Percentiles rank a stretch among this genome's conserved stretches.
phyloP scores from a whole-genome alignment of 2,888 invertebrate genomes.

The Pocota personata region DNA sequence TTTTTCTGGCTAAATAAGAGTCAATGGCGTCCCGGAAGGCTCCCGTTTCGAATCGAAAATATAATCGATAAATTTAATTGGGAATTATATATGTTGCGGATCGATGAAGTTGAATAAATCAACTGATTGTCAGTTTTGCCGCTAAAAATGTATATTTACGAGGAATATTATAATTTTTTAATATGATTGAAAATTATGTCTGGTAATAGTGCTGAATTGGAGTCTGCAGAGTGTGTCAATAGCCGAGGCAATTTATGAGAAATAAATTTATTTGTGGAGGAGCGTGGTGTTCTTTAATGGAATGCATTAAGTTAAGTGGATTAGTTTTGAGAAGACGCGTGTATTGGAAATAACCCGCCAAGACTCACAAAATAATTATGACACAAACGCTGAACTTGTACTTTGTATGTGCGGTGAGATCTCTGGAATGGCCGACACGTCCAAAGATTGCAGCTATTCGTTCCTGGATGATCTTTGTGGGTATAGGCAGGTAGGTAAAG shows the following conservation, averaged over 20 bases:
- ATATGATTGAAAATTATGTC: neutral
- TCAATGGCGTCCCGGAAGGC: slow-evolving; percentile 12
- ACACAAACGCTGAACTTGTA: no score
- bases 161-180: slow-evolving; percentile 25
- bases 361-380: no score
- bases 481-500: no score
- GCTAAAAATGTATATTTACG: neutral
- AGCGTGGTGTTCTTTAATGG: neutral
- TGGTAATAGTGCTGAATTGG: slow-evolving; percentile 24
- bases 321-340: neutral
- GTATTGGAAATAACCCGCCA: neutral
- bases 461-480: no score
- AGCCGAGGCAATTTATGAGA: neutral
- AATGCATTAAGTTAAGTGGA: slow-evolving; percentile 19
- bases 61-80: slow-evolving; percentile 68
- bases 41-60: neutral
- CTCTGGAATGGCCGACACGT: no score
- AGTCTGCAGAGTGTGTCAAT: neutral
- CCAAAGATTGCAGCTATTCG: no score
- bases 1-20: slow-evolving; percentile 20
- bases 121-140: slow-evolving; percentile 19
- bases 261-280: slow-evolving; percentile 12
- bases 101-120: slow-evolving; percentile 58
- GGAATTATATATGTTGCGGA: slow-evolving; percentile 21
- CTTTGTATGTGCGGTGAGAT: no score